Evolutionary conservation across 2,113 vertebrate species (phyloP).

Genomic region (Gambusia holbrooki): DNA sequence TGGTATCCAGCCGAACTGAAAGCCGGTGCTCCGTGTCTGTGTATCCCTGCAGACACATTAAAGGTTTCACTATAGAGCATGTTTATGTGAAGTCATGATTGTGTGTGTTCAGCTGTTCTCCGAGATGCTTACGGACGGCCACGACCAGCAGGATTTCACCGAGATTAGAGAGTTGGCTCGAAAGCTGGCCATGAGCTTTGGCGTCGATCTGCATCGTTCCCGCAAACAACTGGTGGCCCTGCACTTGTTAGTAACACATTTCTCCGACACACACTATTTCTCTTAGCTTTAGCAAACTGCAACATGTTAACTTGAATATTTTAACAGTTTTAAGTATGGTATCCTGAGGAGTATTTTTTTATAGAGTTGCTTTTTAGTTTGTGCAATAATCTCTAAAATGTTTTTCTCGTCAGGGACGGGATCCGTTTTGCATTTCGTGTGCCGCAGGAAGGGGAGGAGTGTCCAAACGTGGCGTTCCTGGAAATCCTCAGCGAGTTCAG

Average conservation of each 20-base stretch:
- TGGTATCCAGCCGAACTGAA: no score
- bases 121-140: conserved; percentile 64
- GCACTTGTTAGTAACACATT: conserved; percentile 70
- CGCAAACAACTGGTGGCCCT: conserved; percentile 82
- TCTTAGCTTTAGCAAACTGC: background rate
- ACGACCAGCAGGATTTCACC: conserved; percentile 65
- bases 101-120: conserved; percentile 62
- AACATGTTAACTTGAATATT: no score
- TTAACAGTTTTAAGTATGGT: background rate
- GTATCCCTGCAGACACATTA: background rate
- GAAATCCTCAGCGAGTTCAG: conserved; percentile 91
- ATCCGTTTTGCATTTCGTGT: conserved; percentile 84
- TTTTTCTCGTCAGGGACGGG: conserved; percentile 78
- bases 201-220: conserved; percentile 81
- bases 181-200: conserved; percentile 86
- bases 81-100: conserved; percentile 52
- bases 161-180: conserved; percentile 87
- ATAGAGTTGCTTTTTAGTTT: background rate
- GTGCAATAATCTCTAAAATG: background rate
- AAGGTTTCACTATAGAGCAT: conserved; percentile 11
- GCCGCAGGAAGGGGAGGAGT: conserved; percentile 41
- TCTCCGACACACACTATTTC: background rate
- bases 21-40: background rate
- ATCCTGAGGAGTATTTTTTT: background rate
- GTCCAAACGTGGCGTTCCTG: conserved; percentile 83